Evolutionary conservation across 1,140 invertebrate species (phyloP).

Genomic region (Drosophila yakuba): DNA sequence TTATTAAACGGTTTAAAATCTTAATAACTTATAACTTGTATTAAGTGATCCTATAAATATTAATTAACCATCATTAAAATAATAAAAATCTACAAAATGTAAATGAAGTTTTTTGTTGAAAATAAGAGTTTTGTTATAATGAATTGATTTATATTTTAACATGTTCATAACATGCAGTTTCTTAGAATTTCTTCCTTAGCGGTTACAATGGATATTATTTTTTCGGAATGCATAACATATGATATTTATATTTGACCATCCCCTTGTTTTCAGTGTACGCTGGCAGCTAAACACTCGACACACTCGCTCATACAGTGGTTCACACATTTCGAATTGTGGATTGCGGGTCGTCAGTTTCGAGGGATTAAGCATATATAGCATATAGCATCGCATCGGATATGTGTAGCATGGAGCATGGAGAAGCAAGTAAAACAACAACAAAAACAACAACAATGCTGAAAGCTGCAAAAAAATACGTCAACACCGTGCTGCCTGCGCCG

Average conservation of each 20-base stretch:
- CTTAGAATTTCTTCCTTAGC: no score
- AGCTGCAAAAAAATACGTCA: constrained; percentile 51
- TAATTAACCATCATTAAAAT: no score
- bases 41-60: no score
- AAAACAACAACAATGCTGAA: constrained; percentile 24
- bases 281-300: constrained; percentile 35
- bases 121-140: no score
- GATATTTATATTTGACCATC: neutral
- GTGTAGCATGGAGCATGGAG: constrained; percentile 37
- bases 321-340: constrained; percentile 43
- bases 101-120: no score
- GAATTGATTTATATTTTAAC: no score
- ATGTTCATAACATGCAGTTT: no score
- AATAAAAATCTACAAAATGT: no score
- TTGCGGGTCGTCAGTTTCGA: constrained; percentile 52
- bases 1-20: no score
- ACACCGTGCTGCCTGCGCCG: constrained; percentile 40
- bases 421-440: constrained; percentile 20
- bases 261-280: constrained; percentile 15
- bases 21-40: no score
- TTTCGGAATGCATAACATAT: no score
- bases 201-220: no score
- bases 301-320: constrained; percentile 34
- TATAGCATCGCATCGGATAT: constrained; percentile 28
- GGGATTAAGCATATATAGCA: constrained; percentile 69